Base-by-base conservation (phyloP, 2,888 invertebrate species). In the Drosophila histrio region DNA sequence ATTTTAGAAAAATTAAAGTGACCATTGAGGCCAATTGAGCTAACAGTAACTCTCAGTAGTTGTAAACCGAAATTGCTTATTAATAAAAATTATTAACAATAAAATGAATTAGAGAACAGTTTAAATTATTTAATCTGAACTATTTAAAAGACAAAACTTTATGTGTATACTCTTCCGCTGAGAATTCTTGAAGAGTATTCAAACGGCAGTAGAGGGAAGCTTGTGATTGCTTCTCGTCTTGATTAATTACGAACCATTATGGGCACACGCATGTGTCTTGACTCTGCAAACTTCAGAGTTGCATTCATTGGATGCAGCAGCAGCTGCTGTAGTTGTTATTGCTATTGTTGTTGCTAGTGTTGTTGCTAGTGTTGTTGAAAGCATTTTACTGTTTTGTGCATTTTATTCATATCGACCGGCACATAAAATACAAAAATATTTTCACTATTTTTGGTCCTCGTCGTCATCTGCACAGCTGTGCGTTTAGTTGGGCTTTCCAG, bases 341-440 rank as follows among this genome's bases (percentile, higher is more conserved):
- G 44, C 17, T 68, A 64, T 24, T 58, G 43, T 8, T 41, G 49
- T 13, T 50, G 39, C 2, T 34, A 39, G 0, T 53, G 50, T 21
- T 49, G 61, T 17, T 59, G 34, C n/a, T 46, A 38, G 44, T 63
- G 41, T 26, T 50, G 50, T 21, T 87, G 86, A 87, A 87, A 87
- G 82, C 87, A 81, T 87, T 86, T 86, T 77, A 67, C 87, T 88
- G 89, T 79, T 80, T 76, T 81, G 78, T 60, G 77, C 82, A 77
- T 84, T 83, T 87, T 82, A 82, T 74, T 76, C 88, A 71, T 77
- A 88, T 89, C 87, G 85, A 64, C 68, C 72, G 54, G 56, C 61
- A 49, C 61, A 75, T 68, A 72, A 77, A 82, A 82, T 74, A 69
- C 77, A 63, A 63, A 74, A 66, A 78, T 78, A 64, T 85, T 79